Evolutionary conservation across 2,888 invertebrate genomes (phyloP).

Genomic region (Coelopa pilipes): DNA sequence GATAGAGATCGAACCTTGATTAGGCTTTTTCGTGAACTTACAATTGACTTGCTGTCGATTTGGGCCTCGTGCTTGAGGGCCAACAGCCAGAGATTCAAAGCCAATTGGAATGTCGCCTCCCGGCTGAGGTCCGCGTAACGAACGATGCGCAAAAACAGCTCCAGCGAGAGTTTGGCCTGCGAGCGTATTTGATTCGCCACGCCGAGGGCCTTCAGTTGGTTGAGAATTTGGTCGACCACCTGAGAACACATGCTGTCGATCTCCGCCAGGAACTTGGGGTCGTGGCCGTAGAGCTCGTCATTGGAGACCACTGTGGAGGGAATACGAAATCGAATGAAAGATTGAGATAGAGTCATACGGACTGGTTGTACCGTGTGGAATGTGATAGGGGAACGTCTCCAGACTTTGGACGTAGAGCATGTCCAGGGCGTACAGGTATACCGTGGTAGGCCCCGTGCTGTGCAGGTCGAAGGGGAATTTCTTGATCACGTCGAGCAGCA

Average conservation of each 20-base stretch:
- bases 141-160: conserved; percentile 77
- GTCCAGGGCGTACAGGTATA: conserved; percentile 82
- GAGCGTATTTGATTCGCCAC: conserved; percentile 74
- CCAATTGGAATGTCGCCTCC: conserved; percentile 74
- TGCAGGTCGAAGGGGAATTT: conserved; percentile 78
- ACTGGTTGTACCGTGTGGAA: conserved; percentile 73
- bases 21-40: conserved; percentile 40
- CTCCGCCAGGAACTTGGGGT: conserved; percentile 85
- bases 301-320: conserved; percentile 82
- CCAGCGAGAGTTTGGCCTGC: conserved; percentile 79
- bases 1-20: conserved; percentile 4
- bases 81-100: conserved; percentile 84
- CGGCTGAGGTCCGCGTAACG: conserved; percentile 74
- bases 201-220: conserved; percentile 77
- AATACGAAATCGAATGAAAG: too few species aligned
- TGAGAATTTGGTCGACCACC: conserved; percentile 80
- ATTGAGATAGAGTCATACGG: conserved; percentile 12
- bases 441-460: conserved; percentile 73
- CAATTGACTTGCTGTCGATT: conserved; percentile 69
- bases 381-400: conserved; percentile 86
- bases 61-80: conserved; percentile 74
- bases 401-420: conserved; percentile 82
- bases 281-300: conserved; percentile 89
- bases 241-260: conserved; percentile 81
- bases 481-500: conserved; percentile 83